Evolutionary conservation across 1,140 invertebrate species (phyloP), one percentile per base, ranked within the genome.

Genomic region (Berghia stephanieae): DNA sequence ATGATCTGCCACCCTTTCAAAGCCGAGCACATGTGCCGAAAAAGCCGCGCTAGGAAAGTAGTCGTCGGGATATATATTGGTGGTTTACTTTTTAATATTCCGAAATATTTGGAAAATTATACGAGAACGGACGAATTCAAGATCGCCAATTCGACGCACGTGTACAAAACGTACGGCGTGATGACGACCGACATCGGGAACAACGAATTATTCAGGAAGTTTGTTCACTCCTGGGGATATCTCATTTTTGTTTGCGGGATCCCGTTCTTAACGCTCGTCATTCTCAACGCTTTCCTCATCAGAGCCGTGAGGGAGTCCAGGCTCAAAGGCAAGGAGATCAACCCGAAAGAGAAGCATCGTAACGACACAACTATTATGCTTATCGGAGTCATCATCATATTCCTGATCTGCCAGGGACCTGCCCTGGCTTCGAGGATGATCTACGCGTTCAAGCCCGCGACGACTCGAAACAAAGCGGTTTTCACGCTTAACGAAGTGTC

Each of bases 1-100:
- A 90, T 90, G 87, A 90, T 90, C 36, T 89, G 89, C 74, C 87
- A 89, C 70, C 89, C 89, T 3, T 90, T 89, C 77, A 82, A 83
- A 57, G 88, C 88, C 2, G 84, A 87, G 67, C 69, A 78, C 13
- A 85, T 86, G 84, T 90, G 89, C 73, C 85, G 83, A 36, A 70
- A 84, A 2, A 80, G 80, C 1, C 57, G 83, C 16, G 88, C 89
- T 0, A 52, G 85, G 16, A 84, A 84, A 71, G 85, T 88, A 6
- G 84, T 89, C 13, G 18, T 86, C 3, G 78, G 74, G 6, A 63
- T 88, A 4, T 85, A 83, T 49, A n/a, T 87, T 10, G 70, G 70
- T 2, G 84, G 86, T 10, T 38, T 86, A 18, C 6, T 86, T 10
- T 88, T 87, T 75, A 88, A 88, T 75, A 81, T 89, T 66, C 88